Percentiles rank a stretch among this genome's conserved stretches.
Conservation (phyloP, 2,888 invertebrate genomes). For the Pristionchus japonicus region DNA sequence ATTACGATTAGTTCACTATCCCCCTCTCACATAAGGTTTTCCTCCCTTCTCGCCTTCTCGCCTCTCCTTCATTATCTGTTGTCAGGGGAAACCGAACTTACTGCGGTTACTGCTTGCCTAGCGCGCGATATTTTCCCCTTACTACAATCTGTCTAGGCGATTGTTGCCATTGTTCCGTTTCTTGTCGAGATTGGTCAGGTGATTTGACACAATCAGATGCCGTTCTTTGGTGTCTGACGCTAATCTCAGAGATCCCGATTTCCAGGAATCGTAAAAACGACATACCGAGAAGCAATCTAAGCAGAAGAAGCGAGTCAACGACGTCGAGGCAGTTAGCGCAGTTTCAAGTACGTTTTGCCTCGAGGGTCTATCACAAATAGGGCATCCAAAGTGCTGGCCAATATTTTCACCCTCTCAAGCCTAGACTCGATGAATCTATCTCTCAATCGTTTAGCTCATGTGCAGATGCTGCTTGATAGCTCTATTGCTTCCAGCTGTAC, state of each 20-base stretch:
- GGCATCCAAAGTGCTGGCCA: not conserved
- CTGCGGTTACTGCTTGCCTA: not conserved
- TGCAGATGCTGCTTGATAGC: not conserved
- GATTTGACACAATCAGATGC: not conserved
- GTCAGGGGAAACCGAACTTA: conserved; percentile 24
- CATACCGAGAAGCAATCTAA: not conserved
- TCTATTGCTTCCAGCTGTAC: not conserved
- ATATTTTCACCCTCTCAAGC: not conserved
- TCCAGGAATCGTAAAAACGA: not conserved
- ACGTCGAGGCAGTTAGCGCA: not conserved
- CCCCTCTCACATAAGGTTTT: not conserved
- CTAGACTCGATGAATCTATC: not conserved
- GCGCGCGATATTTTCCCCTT: not conserved
- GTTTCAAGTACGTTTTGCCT: not conserved
- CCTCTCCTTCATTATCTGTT: conserved; percentile 3
- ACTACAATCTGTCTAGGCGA: not conserved
- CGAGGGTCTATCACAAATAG: not conserved
- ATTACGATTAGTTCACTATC: not conserved
- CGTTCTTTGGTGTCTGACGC: not conserved
- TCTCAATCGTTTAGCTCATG: not conserved
- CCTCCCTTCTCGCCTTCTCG: not conserved
- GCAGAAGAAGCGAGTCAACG: not conserved
- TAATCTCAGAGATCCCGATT: not conserved
- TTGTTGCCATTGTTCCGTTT: not conserved
- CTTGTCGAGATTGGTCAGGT: not conserved